These are phyloP conservation scores for Portunus trituberculatus DNA, from an alignment of 1,140 invertebrate genomes.

Conservation along the genomic window DNA sequence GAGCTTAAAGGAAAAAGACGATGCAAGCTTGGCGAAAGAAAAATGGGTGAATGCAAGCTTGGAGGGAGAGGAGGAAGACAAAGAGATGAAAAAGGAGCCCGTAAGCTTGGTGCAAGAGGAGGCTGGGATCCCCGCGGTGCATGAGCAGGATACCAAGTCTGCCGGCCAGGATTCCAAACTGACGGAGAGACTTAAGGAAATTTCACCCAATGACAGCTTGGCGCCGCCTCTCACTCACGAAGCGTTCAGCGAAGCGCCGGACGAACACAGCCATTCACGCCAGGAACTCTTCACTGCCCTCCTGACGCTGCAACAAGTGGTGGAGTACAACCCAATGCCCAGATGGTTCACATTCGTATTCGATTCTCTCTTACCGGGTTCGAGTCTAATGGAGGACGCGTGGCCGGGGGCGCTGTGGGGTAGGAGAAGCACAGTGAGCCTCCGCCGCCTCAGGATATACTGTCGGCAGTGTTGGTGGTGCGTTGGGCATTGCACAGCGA, in stretches of 20 bases:
- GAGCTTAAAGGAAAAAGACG: background rate
- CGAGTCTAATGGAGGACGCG: too few species aligned
- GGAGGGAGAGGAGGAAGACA: background rate
- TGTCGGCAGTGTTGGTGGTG: background rate
- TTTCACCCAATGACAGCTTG: background rate
- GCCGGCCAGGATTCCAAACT: background rate
- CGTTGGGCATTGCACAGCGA: background rate
- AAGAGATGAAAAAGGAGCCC: background rate
- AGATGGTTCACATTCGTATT: slow-evolving; percentile 52
- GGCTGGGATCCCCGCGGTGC: background rate
- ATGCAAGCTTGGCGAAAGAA: background rate
- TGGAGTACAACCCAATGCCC: slow-evolving; percentile 14
- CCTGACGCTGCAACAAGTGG: slow-evolving; percentile 23
- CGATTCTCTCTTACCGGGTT: background rate
- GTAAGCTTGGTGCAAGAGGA: background rate
- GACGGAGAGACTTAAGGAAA: background rate
- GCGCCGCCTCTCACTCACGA: background rate
- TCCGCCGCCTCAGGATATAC: background rate
- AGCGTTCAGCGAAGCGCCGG: background rate
- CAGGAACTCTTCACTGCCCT: background rate
- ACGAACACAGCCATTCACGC: background rate
- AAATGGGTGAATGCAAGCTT: background rate
- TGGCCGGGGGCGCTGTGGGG: too few species aligned
- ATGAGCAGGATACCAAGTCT: background rate
- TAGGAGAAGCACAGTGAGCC: background rate